A percentile compares a stretch with the other conserved stretches of the same genome.
Conservation (phyloP, 2,113 vertebrate species). For the Alethe castanea region DNA sequence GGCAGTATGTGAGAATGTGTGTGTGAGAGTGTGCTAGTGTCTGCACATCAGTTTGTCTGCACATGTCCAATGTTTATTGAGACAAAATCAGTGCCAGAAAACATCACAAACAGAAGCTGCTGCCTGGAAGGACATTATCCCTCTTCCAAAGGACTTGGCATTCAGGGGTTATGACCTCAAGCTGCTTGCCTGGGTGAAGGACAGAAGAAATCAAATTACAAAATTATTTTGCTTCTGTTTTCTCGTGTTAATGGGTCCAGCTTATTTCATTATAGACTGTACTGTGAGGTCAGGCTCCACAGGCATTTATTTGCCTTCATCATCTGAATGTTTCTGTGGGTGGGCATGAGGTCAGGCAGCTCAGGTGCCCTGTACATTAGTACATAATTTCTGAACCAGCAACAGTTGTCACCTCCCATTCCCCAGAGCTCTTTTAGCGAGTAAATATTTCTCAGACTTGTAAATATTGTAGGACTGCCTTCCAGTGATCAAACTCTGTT, state of each 20-base stretch:
- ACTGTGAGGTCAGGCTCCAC: fast-evolving
- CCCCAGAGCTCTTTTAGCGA: background rate
- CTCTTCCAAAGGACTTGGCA: background rate
- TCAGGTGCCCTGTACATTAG: fast-evolving
- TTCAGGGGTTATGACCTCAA: background rate
- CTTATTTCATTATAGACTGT: background rate
- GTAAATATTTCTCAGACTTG: background rate
- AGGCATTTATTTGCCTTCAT: background rate
- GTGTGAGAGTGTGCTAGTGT: fast-evolving
- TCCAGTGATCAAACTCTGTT: background rate
- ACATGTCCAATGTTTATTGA: background rate
- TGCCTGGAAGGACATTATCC: background rate
- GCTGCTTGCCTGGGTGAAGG: background rate
- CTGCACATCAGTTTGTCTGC: background rate
- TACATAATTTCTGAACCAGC: background rate
- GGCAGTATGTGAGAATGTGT: fast-evolving
- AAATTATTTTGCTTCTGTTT: background rate
- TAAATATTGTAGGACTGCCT: background rate
- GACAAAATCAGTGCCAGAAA: background rate
- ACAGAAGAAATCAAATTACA: background rate
- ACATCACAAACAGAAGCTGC: background rate
- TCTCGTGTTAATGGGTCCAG: background rate
- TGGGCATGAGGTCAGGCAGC: background rate
- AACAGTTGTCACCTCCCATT: background rate
- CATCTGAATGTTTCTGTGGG: background rate